These are phyloP conservation scores for Arizona elegans DNA, from an alignment of 2,113 vertebrate species.

Conservation along the genomic window DNA sequence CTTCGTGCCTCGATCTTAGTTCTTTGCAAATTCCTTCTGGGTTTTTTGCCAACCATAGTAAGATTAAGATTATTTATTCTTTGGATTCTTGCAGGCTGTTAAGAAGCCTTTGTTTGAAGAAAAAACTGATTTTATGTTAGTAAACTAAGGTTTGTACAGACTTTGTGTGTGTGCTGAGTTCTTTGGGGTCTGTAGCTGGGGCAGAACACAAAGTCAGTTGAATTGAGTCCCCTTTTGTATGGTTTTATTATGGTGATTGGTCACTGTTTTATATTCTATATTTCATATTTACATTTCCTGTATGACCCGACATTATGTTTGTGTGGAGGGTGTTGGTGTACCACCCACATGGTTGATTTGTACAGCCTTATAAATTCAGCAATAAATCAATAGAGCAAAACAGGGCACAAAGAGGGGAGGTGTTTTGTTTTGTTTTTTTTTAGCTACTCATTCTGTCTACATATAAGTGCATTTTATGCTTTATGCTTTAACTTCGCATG, in stretches of 20 bases:
- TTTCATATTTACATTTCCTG: background rate
- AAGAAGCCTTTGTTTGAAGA: no score
- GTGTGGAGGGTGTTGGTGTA: background rate
- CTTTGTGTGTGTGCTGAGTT: no score
- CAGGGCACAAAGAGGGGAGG: background rate
- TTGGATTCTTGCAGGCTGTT: no score
- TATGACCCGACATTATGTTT: background rate
- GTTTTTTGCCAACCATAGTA: no score
- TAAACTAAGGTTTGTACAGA: no score
- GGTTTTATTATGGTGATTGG: background rate
- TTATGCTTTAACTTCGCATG: background rate
- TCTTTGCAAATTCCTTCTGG: no score
- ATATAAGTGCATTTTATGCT: background rate
- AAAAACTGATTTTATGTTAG: no score
- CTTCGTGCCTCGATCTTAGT: no score
- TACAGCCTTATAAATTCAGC: background rate
- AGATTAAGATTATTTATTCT: no score
- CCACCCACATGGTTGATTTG: background rate
- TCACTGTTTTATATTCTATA: background rate
- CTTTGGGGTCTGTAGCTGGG: no score
- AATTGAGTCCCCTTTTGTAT: background rate
- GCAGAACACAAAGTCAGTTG: background rate
- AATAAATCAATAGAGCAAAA: background rate
- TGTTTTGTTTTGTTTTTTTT: background rate
- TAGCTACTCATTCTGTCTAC: background rate